These are phyloP conservation scores for Nasonia vitripennis DNA, from an alignment of 1,140 invertebrate species.

Conservation along the genomic window DNA sequence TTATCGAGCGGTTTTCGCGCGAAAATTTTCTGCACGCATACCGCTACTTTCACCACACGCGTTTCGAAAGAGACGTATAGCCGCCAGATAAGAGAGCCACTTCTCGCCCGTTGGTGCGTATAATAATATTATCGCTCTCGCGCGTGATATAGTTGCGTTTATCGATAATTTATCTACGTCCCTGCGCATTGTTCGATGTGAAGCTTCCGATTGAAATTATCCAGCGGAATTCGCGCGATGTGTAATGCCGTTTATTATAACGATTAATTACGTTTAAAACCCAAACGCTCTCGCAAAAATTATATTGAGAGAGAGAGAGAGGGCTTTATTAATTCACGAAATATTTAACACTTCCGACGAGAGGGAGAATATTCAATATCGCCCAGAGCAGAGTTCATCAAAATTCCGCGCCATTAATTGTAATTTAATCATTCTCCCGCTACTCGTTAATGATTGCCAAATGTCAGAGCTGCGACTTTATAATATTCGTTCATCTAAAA, in stretches of 20 bases:
- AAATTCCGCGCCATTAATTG: background rate
- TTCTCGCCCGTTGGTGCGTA: background rate
- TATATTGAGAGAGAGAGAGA: background rate
- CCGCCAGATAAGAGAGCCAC: background rate
- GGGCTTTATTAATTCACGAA: background rate
- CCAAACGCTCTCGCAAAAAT: too few relatives aligned
- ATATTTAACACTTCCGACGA: background rate
- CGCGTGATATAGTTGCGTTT: constrained; percentile 4
- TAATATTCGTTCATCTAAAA: too few relatives aligned
- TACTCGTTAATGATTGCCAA: too few relatives aligned
- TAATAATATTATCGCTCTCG: background rate
- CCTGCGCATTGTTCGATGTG: background rate
- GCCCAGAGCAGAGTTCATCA: background rate
- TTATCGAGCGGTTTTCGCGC: constrained; percentile 36
- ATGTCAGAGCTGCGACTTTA: too few relatives aligned
- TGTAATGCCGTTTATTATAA: background rate
- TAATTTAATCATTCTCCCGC: background rate
- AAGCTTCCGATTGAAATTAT: background rate
- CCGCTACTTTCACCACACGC: constrained; percentile 25
- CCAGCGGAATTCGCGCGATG: background rate
- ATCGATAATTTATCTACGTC: constrained; percentile 22
- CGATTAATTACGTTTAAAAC: too few relatives aligned
- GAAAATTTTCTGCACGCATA: constrained; percentile 11
- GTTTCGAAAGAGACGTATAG: constrained; percentile 23
- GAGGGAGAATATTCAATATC: background rate